Conservation (phyloP, 2,888 invertebrate species). For the Tenthredo amoena region DNA sequence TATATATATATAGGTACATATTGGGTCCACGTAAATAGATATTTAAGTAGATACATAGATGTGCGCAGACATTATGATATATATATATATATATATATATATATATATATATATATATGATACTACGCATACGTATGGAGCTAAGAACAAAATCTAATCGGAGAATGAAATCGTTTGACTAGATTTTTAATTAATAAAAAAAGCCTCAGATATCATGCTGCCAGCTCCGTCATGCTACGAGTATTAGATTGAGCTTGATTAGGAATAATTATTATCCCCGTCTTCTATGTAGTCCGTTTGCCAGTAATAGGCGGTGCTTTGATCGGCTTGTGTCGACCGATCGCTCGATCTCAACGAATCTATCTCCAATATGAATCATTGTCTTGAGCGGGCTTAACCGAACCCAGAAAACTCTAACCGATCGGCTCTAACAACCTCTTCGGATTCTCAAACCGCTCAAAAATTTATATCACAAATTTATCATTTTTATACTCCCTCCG, state of each 20-base stretch:
- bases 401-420: conserved; percentile 39
- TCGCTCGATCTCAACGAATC: conserved; percentile 46
- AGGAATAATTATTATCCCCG: conserved; percentile 73
- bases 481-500: neutral
- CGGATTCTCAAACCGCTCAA: neutral
- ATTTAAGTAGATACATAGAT: neutral
- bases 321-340: conserved; percentile 51
- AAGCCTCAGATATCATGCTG: conserved; percentile 51
- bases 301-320: conserved; percentile 51
- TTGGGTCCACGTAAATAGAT: neutral
- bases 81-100: neutral
- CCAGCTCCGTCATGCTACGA: conserved; percentile 68
- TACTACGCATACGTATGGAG: neutral
- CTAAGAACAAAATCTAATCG: conserved; percentile 63
- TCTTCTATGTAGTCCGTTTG: conserved; percentile 48
- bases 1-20: too few species aligned
- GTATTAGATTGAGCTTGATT: conserved; percentile 76
- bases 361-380: conserved; percentile 51
- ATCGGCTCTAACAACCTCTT: neutral
- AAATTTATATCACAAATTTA: neutral
- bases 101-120: neutral
- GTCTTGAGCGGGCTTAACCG: conserved; percentile 45
- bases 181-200: conserved; percentile 68
- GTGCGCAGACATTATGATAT: neutral
- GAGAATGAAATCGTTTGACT: conserved; percentile 59